Base-by-base conservation (phyloP, 2,888 invertebrate species). In the Caenorhabditis imperialis region DNA sequence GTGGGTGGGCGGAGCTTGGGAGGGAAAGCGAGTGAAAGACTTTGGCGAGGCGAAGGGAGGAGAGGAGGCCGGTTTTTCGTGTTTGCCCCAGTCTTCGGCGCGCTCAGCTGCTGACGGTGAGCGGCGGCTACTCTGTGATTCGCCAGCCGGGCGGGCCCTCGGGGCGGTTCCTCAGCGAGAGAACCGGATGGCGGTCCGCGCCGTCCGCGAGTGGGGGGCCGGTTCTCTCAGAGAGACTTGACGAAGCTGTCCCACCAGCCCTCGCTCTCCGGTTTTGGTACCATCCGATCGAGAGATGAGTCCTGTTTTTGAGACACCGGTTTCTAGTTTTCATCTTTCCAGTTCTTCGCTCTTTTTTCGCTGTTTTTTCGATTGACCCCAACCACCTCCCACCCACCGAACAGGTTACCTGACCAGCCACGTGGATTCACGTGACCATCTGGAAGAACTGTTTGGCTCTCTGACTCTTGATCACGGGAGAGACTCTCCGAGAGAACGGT, bases 321-420 rank as follows among this genome's bases (percentile, higher is more conserved):
- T 51, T 61, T 48, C 55, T 55, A 50, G 55, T 55, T 55, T 57
- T 54, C 54, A n/a, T n/a, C 25, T 40, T 55, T 55, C 42, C 42
- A 40, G 42, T 42, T 33, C 22, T 23, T 54, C 44, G 54, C 63
- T 37, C 44, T 37, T 58, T 51, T 25, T 27, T 33, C 35, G 10
- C 22, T 47, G 22, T 50, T 44, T 58, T 38, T n/a, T n/a, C n/a
- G n/a, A n/a, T n/a, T 44, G 25, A 30, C 42, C 50, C 22, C 23
- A 30, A 7, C 30, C 14, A 12, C 27, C 20, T 40, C 37, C 23
- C 27, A 37, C 57, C 23, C 60, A 44, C 18, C 50, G 54, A 61
- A 61, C 71, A 61, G 61, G 54, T 71, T 62, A 54, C 71, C 55
- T 54, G 48, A 53, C 54, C 58, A 51, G 27, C n/a, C n/a, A n/a